phyloP scores from a whole-genome alignment of 2,888 invertebrate species.

The Ophioninae sp. region DNA sequence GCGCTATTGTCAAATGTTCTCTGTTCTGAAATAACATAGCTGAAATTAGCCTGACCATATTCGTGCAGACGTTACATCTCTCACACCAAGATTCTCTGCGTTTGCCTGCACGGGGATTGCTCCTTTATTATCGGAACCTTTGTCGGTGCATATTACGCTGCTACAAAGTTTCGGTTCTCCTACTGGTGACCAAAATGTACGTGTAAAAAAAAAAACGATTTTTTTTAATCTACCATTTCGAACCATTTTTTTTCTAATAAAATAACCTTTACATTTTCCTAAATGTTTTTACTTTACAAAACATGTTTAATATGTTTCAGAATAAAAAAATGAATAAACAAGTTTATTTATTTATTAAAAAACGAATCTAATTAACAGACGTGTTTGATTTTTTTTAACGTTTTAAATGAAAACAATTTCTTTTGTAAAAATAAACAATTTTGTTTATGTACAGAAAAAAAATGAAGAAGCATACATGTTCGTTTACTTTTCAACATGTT shows the following conservation, averaged over 20 bases:
- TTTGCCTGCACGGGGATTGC: slow-evolving; percentile 40
- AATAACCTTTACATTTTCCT: too few relatives aligned
- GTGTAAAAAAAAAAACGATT: slow-evolving; percentile 19
- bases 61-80: slow-evolving; percentile 6
- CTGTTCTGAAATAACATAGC: slow-evolving; percentile 16
- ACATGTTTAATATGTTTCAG: too few relatives aligned
- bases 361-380: too few relatives aligned
- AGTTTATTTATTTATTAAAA: too few relatives aligned
- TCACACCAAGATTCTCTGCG: slow-evolving; percentile 15
- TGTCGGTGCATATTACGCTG: slow-evolving; percentile 10
- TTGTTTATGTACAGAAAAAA: too few relatives aligned
- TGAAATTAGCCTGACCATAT: slow-evolving; percentile 24
- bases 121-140: slow-evolving; percentile 30
- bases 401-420: too few relatives aligned
- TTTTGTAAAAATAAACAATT: too few relatives aligned
- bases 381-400: too few relatives aligned
- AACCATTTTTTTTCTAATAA: slow-evolving; percentile 10
- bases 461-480: too few relatives aligned
- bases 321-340: too few relatives aligned
- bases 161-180: slow-evolving; percentile 39
- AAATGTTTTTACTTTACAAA: too few relatives aligned
- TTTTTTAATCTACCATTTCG: slow-evolving; percentile 7
- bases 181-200: slow-evolving; percentile 28
- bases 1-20: not conserved
- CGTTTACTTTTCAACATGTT: too few relatives aligned